Evolutionary conservation across 2,888 invertebrate species (phyloP), one percentile per base, ranked within the genome.

Genomic region (Diogma glabrata): DNA sequence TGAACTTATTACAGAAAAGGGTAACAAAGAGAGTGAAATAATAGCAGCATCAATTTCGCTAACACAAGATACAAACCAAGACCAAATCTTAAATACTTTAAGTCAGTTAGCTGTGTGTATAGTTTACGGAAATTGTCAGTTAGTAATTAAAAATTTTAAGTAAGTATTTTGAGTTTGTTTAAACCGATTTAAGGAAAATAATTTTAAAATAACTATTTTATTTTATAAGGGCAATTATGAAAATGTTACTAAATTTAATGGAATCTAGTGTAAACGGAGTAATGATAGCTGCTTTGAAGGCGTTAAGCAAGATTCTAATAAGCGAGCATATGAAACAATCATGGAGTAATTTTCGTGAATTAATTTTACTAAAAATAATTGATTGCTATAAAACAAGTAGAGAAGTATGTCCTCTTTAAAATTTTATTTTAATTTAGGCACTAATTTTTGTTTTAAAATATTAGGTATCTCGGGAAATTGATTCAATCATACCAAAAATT

Each of bases 301-400:
- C 87, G 17, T 74, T 95, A 40, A 79, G 87, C 54, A 92, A 92
- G 72, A 82, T 96, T 64, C 79, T 94, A 60, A 81, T 87, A 56
- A 81, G 86, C 51, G 76, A 81, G 30, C 80, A 83, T 64, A 78
- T 90, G 60, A 74, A 87, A 40, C 75, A 82, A 53, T 81, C 83
- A 59, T 94, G 95, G 79, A 78, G 82, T 57, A 84, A 84, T 62
- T 96, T 89, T 73, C 84, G 90, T 51, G 96, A 97, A 73, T 76
- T 96, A 51, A 84, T 95, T 33, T 81, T 93, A 51, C 73, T 96
- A 49, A 86, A 88, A 70, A 86, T 96, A 12, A 80, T 96, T 59
- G 83, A 88, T 64, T 87, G 89, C 51, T 91, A 94, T 72, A 86
- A 77, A 60, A 75, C 77, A 56, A 79, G 77, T 67, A 80, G 82